Evolutionary conservation across 1,140 invertebrate species (phyloP).

Genomic region (Drosophila bocki): DNA sequence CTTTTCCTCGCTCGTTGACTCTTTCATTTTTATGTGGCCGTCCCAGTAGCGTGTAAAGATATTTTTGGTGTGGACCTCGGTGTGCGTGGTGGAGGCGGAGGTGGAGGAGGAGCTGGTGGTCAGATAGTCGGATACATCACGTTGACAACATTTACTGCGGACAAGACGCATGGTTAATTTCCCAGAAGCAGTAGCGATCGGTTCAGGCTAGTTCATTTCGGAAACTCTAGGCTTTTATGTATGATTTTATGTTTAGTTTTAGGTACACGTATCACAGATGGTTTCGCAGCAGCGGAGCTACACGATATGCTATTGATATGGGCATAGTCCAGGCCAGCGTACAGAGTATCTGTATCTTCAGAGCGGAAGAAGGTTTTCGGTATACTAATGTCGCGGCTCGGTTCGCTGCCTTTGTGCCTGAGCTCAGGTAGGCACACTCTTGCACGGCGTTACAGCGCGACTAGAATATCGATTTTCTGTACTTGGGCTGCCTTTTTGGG

Average conservation of each 20-base stretch:
- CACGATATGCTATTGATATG: constrained; percentile 28
- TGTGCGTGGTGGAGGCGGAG: constrained; percentile 86
- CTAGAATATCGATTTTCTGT: constrained; percentile 66
- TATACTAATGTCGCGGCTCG: constrained; percentile 40
- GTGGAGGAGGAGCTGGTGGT: constrained; percentile 67
- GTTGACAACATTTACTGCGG: constrained; percentile 93
- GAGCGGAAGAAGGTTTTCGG: constrained; percentile 42
- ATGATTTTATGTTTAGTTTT: constrained; percentile 23
- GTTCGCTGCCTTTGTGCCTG: constrained; percentile 13
- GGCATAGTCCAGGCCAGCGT: constrained; percentile 14
- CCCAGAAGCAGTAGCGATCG: constrained; percentile 91
- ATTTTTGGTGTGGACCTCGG: constrained; percentile 86
- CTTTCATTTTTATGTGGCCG: constrained; percentile 56
- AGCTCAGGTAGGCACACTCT: constrained; percentile 33
- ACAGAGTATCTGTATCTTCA: constrained; percentile 9
- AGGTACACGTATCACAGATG: constrained; percentile 49
- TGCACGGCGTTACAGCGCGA: constrained; percentile 48
- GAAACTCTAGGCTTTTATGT: constrained; percentile 16
- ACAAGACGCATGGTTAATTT: constrained; percentile 94
- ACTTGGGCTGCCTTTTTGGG: constrained; percentile 56
- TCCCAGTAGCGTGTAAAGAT: constrained; percentile 64
- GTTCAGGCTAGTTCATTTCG: constrained; percentile 71
- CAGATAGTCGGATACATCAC: constrained; percentile 89
- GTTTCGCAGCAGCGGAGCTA: constrained; percentile 17
- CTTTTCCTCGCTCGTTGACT: constrained; percentile 30